Evolutionary conservation across 2,888 invertebrate species (phyloP).

Genomic region (Drosophila nr. perissopoda): DNA sequence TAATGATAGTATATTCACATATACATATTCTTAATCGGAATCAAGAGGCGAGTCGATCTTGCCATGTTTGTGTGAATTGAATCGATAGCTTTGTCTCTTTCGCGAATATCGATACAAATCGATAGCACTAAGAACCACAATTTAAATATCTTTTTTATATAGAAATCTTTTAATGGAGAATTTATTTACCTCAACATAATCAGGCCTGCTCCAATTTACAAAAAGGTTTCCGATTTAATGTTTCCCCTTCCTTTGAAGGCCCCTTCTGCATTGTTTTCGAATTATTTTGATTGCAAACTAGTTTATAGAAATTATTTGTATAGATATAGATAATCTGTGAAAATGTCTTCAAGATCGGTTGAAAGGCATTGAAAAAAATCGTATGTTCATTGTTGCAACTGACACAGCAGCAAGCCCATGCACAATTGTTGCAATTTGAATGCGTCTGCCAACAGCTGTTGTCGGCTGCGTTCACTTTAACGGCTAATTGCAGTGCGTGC

Average conservation of each 20-base stretch:
- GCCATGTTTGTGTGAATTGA: background rate
- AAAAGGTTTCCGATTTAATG: background rate
- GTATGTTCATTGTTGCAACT: background rate
- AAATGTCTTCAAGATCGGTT: background rate
- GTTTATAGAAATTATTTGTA: background rate
- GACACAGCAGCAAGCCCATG: background rate
- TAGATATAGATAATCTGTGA: background rate
- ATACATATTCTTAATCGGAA: background rate
- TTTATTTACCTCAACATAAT: background rate
- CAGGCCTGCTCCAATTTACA: background rate
- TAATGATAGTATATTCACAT: background rate
- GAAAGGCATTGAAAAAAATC: background rate
- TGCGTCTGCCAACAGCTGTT: slow-evolving; percentile 30
- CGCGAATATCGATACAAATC: background rate
- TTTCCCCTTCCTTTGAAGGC: no score
- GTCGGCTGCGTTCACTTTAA: slow-evolving; percentile 25
- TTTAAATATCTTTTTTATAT: background rate
- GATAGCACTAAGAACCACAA: background rate
- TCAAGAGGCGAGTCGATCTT: background rate
- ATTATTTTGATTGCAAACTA: background rate
- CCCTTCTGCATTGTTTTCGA: no score
- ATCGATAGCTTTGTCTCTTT: background rate
- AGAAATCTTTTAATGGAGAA: background rate
- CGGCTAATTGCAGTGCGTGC: slow-evolving; percentile 49
- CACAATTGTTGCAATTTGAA: slow-evolving; percentile 10